These are phyloP conservation scores for Zosterops pallidus DNA, from an alignment of 2,113 vertebrate species.

Conservation along the genomic window DNA sequence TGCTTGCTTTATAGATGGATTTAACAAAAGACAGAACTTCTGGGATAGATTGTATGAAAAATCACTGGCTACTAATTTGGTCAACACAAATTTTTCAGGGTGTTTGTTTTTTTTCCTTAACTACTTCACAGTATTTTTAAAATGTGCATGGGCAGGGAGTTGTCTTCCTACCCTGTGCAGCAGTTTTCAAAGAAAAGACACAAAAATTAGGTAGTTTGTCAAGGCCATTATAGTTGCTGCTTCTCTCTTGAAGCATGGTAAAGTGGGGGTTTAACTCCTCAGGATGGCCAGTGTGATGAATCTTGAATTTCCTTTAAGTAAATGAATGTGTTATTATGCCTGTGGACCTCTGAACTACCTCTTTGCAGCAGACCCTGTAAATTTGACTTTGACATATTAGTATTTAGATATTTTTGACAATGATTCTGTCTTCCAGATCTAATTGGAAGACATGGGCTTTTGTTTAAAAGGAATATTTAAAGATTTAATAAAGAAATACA, in stretches of 20 bases:
- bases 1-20: not conserved
- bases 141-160: not conserved
- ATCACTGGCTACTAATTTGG: not conserved
- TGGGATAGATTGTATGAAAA: not conserved
- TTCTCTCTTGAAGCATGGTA: not conserved
- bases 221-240: not conserved
- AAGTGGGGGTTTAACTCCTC: not conserved
- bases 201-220: not conserved
- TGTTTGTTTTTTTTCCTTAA: not conserved
- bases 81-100: not conserved
- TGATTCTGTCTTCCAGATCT: not conserved
- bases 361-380: not conserved
- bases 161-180: not conserved
- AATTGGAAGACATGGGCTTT: not conserved
- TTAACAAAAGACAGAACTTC: not conserved
- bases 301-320: not conserved
- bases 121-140: not conserved
- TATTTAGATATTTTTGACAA: not conserved
- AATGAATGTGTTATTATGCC: not conserved
- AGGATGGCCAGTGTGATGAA: not conserved
- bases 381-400: not conserved
- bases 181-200: not conserved
- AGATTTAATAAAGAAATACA: not conserved
- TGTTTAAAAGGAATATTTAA: not conserved
- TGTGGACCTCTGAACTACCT: not conserved